Evolutionary conservation across 2,797 vertebrate genomes (phyloP), one percentile per base, ranked within the genome.

Genomic region (Ctenopoma kingsleyae): DNA sequence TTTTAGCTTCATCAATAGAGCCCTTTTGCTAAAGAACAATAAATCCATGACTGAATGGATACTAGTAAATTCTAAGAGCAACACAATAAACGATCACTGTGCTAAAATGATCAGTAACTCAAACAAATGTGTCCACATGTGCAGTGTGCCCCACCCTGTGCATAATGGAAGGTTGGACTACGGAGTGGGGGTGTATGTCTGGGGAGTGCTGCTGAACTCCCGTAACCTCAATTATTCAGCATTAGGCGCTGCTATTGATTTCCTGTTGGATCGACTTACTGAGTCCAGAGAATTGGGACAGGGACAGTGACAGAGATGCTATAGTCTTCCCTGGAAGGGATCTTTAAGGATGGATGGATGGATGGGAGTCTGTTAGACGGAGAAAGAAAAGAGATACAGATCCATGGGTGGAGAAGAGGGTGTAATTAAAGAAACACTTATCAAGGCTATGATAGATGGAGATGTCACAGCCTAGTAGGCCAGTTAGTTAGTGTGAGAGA

Each of bases 141-240:
- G 69, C 10, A 55, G 60, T 13, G 22, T 23, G 17, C 81, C 83
- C 82, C 81, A 55, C 84, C 80, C 83, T 51, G 57, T 83, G 74
- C 84, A 85, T 90, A 71, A 86, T 81, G 74, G 74, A 80, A 84
- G 80, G 82, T 73, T 86, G 80, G 70, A 62, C 51, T 54, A 59
- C 23, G 9, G 71, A 55, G 57, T 55, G 70, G 71, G 78, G 77
- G 74, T 72, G 68, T 69, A 68, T 44, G 89, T 88, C 92, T 87
- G 78, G 89, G 71, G 90, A 93, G 83, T 67, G 74, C 82, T 69
- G 84, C 86, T 91, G 91, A 93, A 92, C 93, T 93, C 91, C 92
- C 90, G 77, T 93, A 93, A 94, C 91, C 92, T 93, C 93, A 94
- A 95, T 95, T 95, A 95, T 94, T 95, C 93, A 94, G 89, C 93